phyloP scores from a whole-genome alignment of 2,888 invertebrate species.

The Mycogona germanica region DNA sequence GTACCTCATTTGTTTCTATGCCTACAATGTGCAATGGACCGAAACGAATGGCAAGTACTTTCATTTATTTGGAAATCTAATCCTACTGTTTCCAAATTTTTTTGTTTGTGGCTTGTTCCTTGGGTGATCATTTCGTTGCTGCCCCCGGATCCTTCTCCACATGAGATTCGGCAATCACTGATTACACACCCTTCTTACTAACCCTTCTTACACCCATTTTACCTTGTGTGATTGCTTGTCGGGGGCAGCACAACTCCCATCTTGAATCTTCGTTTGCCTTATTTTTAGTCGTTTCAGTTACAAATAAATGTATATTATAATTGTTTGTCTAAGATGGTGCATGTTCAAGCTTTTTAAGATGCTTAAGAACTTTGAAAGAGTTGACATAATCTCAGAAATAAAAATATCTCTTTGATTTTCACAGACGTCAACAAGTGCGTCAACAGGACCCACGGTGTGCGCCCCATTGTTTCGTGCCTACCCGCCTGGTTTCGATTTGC shows the following conservation, averaged over 20 bases:
- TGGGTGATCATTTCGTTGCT: too few species aligned
- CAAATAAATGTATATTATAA: too few species aligned
- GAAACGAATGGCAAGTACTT: slow-evolving; percentile 14
- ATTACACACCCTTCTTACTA: too few species aligned
- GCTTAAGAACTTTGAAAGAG: neutral
- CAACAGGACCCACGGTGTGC: slow-evolving; percentile 56
- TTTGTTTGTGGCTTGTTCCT: neutral
- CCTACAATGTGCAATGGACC: slow-evolving; percentile 36
- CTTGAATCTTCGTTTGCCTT: too few species aligned
- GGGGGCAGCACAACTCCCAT: too few species aligned
- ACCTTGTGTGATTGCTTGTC: too few species aligned
- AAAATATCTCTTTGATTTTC: neutral
- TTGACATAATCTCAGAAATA: too few species aligned
- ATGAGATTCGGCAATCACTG: too few species aligned
- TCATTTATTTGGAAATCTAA: neutral
- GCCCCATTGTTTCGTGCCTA: slow-evolving; percentile 76
- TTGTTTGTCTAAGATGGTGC: neutral
- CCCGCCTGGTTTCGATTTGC: slow-evolving; percentile 98
- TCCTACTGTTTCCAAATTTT: neutral
- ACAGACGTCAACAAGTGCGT: slow-evolving; percentile 50
- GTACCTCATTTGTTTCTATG: slow-evolving; percentile 85
- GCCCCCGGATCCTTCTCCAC: too few species aligned
- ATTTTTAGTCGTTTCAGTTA: too few species aligned
- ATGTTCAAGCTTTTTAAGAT: neutral
- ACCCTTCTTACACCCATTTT: too few species aligned